Base-by-base conservation (phyloP, 1,140 invertebrate species). In the Brachionus sp. region DNA sequence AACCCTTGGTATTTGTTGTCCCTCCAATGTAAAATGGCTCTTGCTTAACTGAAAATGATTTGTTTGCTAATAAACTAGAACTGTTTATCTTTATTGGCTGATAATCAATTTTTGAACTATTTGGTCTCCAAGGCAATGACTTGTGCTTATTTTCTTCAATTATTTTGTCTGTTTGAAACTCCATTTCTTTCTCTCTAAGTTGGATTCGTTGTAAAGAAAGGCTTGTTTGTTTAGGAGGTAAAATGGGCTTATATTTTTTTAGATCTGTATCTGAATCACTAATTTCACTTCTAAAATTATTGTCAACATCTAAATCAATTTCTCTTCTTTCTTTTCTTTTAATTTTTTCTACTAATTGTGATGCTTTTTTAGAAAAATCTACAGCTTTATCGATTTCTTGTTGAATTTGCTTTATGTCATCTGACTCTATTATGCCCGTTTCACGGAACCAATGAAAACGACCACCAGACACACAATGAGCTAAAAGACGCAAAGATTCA, bases 391-490 rank as follows among this genome's bases (percentile, higher is more conserved):
- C 88, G 23, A 89, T 88, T 78, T 89, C 89, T 37, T 85, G 84
- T 70, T 86, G 86, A 9, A 89, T 85, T 53, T 85, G 66, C 57
- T 87, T 86, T 50, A 89, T 88, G 77, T 89, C 88, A 86, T 89
- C 88, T 87, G 86, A 89, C 82, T 89, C 88, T 82, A 89, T 89
- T 50, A 89, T 88, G 88, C 89, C 89, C 84, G 88, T 89, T 84
- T 89, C 89, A 84, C 88, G 86, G 77, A 89, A 88, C 89, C 89
- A 89, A 84, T 88, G 88, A 83, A 89, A 89, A 39, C 88, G 84
- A 10, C 89, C 89, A 6, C 85, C 85, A 84, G 86, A 86, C 10
- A 66, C 37, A 7, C 16, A 53, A 80, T 78, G 50, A 13, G 70
- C 46, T 16, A 89, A 85, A 42, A 86, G 87, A 16, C 88, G 84